These are phyloP conservation scores for Drosophila cardini DNA, from an alignment of 1,140 invertebrate species.

Conservation along the genomic window DNA sequence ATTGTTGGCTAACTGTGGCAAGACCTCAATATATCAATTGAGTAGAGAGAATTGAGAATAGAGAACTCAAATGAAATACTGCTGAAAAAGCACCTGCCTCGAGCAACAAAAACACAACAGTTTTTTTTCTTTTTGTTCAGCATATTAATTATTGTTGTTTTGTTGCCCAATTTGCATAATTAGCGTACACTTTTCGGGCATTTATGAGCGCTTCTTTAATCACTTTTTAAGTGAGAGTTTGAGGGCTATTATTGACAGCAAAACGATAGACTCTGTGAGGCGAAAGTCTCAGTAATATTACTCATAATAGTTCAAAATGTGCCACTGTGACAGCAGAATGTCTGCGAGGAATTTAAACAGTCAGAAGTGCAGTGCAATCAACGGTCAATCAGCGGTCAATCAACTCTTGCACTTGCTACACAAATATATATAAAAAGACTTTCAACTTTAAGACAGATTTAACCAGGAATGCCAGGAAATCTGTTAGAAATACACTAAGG, in stretches of 20 bases:
- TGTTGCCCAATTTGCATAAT: conserved; percentile 71
- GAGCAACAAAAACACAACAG: background rate
- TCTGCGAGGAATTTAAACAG: background rate
- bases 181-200: conserved; percentile 50
- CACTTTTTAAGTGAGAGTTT: conserved; percentile 68
- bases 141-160: conserved; percentile 25
- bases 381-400: background rate
- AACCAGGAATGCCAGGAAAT: background rate
- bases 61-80: conserved; percentile 45
- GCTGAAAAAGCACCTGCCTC: background rate
- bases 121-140: background rate
- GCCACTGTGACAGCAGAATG: conserved; percentile 1
- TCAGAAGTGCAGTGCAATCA: background rate
- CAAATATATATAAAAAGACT: conserved; percentile 1
- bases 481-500: too few species aligned
- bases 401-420: background rate
- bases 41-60: conserved; percentile 35
- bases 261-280: background rate
- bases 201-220: conserved; percentile 47
- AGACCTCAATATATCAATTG: conserved; percentile 60
- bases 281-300: conserved; percentile 23
- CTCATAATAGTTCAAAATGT: background rate
- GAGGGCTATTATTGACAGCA: conserved; percentile 33
- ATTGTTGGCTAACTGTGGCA: conserved; percentile 72
- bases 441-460: background rate